Percentiles rank a stretch among this genome's conserved stretches.
phyloP scores from a whole-genome alignment of 1,140 invertebrate genomes.

The Odontomachus brunneus region DNA sequence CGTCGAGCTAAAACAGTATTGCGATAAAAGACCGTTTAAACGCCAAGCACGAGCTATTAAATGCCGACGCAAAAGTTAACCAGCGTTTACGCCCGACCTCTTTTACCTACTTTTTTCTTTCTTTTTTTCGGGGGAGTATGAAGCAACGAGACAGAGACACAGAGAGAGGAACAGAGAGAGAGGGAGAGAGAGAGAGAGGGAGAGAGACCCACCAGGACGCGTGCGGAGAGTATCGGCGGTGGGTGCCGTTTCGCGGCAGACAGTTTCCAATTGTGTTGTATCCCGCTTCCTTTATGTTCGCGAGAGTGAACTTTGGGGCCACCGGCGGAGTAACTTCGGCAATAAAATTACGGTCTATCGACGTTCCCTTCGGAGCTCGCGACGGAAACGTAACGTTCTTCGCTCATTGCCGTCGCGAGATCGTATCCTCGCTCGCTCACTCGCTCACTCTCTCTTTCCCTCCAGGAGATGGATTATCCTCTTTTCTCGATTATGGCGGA shows the following conservation, averaged over 20 bases:
- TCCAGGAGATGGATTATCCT: constrained; percentile 43
- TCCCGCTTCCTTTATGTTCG: constrained; percentile 47
- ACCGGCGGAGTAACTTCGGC: constrained; percentile 61
- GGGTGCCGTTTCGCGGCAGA: constrained; percentile 34
- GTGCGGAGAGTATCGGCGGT: constrained; percentile 13
- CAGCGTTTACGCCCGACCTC: constrained; percentile 9
- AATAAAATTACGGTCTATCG: constrained; percentile 72
- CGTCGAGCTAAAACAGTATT: not conserved
- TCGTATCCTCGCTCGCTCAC: not conserved
- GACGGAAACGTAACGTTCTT: constrained; percentile 24
- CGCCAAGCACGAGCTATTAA: constrained; percentile 20
- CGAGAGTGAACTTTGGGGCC: constrained; percentile 49
- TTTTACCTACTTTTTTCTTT: not conserved
- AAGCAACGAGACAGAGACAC: no score
- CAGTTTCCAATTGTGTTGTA: constrained; percentile 61
- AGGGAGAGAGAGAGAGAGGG: no score
- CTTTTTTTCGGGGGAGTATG: no score
- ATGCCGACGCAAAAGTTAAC: constrained; percentile 47
- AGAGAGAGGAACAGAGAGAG: not conserved
- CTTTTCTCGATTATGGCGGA: constrained; percentile 39
- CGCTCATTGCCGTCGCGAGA: not conserved
- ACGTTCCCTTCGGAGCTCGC: constrained; percentile 58
- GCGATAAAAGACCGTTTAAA: constrained; percentile 9
- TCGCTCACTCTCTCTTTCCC: not conserved
- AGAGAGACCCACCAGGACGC: no score